phyloP scores from a whole-genome alignment of 2,113 vertebrate genomes.

The Muntiacus reevesi region DNA sequence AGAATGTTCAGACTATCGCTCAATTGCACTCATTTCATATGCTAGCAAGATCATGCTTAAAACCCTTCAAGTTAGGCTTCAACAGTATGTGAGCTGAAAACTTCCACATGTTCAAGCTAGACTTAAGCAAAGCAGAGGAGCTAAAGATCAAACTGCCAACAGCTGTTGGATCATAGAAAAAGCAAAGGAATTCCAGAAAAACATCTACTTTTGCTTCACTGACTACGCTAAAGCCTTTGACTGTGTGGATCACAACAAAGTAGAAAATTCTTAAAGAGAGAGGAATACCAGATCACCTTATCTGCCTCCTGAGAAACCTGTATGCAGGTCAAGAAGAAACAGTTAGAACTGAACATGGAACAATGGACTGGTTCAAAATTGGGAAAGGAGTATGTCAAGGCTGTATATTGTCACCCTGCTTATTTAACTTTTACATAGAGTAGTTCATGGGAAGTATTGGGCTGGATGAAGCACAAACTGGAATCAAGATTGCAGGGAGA shows the following conservation, averaged over 20 bases:
- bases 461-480: neutral
- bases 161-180: neutral
- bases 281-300: neutral
- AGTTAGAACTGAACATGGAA: neutral
- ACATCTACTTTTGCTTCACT: neutral
- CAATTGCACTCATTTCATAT: neutral
- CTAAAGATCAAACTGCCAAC: neutral
- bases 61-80: neutral
- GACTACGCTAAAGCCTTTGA: neutral
- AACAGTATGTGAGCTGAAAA: neutral
- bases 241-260: neutral
- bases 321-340: neutral
- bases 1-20: neutral
- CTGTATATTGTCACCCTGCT: neutral
- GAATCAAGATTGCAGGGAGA: neutral
- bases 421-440: neutral
- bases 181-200: neutral
- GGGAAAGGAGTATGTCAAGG: neutral
- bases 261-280: neutral
- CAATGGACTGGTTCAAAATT: neutral
- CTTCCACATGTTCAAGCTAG: neutral
- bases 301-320: neutral
- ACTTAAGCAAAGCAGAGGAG: neutral
- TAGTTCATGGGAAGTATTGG: neutral
- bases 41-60: neutral